Conservation (phyloP, 2,888 invertebrate genomes). For the Himalopsyche kuldschensis region DNA sequence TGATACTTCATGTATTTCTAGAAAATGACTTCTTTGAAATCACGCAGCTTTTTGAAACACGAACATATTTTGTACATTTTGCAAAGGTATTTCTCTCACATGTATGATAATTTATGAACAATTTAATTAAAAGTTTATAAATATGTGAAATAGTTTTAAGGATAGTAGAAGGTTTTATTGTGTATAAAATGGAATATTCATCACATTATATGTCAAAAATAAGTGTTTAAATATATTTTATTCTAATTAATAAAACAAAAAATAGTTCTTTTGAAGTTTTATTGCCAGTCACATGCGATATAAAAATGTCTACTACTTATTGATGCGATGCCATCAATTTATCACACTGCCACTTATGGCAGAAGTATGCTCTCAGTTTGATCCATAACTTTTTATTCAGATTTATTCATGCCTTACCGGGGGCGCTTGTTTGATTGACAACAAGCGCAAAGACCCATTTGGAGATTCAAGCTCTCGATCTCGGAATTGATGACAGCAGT, state of each 20-base stretch:
- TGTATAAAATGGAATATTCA: constrained; percentile 38
- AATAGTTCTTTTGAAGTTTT: constrained; percentile 10
- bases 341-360: too few relatives aligned
- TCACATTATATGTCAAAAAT: constrained; percentile 35
- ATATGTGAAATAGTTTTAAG: constrained; percentile 37
- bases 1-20: background rate
- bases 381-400: too few relatives aligned
- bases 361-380: too few relatives aligned
- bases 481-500: too few relatives aligned
- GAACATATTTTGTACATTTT: constrained; percentile 19
- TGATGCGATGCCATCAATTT: too few relatives aligned
- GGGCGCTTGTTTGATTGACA: too few relatives aligned
- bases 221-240: constrained; percentile 40
- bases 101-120: constrained; percentile 26
- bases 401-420: too few relatives aligned
- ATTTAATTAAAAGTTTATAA: constrained; percentile 28
- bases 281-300: background rate
- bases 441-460: too few relatives aligned
- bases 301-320: too few relatives aligned
- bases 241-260: constrained; percentile 36
- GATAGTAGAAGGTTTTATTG: constrained; percentile 31
- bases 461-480: too few relatives aligned
- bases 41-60: constrained; percentile 18
- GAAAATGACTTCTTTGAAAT: background rate
- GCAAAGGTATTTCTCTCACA: constrained; percentile 4